Conservation (phyloP, 1,140 invertebrate species). For the Pseudomyrmex cubaensis region DNA sequence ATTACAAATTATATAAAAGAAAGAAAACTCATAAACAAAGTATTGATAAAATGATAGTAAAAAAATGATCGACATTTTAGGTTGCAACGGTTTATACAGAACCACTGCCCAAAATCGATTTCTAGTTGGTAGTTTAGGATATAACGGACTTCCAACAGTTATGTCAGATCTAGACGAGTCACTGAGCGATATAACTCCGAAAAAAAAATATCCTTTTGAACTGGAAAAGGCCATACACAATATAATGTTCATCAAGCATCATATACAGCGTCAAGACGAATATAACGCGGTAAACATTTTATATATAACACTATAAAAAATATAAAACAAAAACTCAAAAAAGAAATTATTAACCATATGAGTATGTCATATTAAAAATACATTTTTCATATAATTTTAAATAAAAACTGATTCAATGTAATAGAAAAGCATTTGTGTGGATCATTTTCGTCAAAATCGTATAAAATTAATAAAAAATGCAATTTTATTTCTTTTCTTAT, state of each 20-base stretch:
- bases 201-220: conserved; percentile 96
- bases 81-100: conserved; percentile 92
- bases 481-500: neutral
- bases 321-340: neutral
- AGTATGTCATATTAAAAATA: neutral
- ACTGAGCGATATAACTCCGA: conserved; percentile 90
- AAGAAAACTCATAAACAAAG: neutral
- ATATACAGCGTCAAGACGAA: conserved; percentile 96
- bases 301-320: neutral
- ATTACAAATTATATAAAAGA: no score
- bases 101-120: conserved; percentile 91
- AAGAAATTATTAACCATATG: neutral
- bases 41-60: neutral
- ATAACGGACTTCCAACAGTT: conserved; percentile 92
- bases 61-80: conserved; percentile 63
- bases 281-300: conserved; percentile 93
- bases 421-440: no score
- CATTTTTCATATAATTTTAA: no score
- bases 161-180: conserved; percentile 93
- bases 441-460: no score
- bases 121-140: conserved; percentile 88
- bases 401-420: no score
- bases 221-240: conserved; percentile 97
- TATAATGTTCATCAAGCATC: conserved; percentile 97
- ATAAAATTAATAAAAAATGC: neutral